Percentiles rank a stretch among this genome's conserved stretches.
Evolutionary conservation across 2,888 invertebrate genomes (phyloP).

Genomic region (Diloba caeruleocephala): DNA sequence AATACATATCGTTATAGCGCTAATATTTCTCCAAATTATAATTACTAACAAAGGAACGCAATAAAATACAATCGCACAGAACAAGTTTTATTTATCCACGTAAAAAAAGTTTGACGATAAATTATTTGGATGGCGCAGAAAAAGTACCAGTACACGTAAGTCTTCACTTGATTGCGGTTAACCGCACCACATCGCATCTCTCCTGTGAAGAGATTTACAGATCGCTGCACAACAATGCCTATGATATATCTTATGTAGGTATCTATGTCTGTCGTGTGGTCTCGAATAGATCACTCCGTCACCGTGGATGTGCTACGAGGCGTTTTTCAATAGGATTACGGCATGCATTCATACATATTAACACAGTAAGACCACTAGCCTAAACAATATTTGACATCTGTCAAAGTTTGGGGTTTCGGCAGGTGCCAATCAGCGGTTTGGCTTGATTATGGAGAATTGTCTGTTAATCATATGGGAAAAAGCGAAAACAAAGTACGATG

Average conservation of each 20-base stretch:
- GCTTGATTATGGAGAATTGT: too few species aligned
- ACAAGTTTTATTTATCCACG: constrained; percentile 31
- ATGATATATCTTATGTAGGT: constrained; percentile 27
- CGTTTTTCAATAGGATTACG: too few species aligned
- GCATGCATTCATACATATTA: too few species aligned
- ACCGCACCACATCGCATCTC: constrained; percentile 38
- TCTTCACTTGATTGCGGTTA: constrained; percentile 53
- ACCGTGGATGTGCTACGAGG: not conserved
- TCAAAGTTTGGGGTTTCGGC: too few species aligned
- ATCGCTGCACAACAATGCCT: constrained; percentile 46
- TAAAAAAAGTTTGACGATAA: constrained; percentile 46
- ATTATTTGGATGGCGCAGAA: constrained; percentile 47
- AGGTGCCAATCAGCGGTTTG: too few species aligned
- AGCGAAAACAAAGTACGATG: too few species aligned
- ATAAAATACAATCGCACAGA: constrained; percentile 13
- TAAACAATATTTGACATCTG: too few species aligned
- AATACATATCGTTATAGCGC: too few species aligned
- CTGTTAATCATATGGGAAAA: too few species aligned
- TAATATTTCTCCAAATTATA: too few species aligned
- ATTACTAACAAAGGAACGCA: too few species aligned
- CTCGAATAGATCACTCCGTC: constrained; percentile 1
- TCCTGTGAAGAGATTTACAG: constrained; percentile 36
- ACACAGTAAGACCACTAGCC: too few species aligned
- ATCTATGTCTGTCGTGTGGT: constrained; percentile 15
- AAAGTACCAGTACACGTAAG: constrained; percentile 39